Conservation (phyloP, 2,797 vertebrate genomes). For the Manis javanica region DNA sequence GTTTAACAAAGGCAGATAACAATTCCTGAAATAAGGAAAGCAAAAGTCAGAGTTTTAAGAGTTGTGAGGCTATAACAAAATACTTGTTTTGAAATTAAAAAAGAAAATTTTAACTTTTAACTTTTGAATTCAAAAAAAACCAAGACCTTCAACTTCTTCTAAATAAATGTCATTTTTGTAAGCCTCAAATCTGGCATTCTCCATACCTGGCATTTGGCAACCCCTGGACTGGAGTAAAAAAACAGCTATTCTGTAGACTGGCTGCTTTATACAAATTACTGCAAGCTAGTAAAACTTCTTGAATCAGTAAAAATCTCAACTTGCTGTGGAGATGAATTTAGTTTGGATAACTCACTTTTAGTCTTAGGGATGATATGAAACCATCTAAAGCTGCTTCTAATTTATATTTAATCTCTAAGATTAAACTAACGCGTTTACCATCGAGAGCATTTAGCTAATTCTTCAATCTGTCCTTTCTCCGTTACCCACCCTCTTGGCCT, state of each 20-base stretch:
- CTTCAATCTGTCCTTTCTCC: background rate
- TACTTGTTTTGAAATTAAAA: background rate
- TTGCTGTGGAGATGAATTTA: slow-evolving; percentile 32
- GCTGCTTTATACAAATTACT: background rate
- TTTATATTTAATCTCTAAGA: slow-evolving; percentile 36
- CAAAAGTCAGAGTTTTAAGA: slow-evolving; percentile 2
- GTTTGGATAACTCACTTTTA: slow-evolving; percentile 40
- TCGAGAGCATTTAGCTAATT: slow-evolving; percentile 41
- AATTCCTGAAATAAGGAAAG: background rate
- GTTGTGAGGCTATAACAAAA: background rate
- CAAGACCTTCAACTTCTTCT: background rate
- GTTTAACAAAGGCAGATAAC: background rate
- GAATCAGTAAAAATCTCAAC: slow-evolving; percentile 10
- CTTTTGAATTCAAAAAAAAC: slow-evolving; percentile 14
- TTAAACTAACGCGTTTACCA: slow-evolving; percentile 28
- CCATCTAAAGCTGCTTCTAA: slow-evolving; percentile 44
- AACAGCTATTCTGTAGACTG: background rate
- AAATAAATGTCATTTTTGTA: background rate
- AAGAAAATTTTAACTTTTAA: background rate
- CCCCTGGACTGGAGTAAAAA: background rate
- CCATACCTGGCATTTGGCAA: background rate
- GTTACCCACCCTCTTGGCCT: background rate
- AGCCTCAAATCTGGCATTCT: background rate
- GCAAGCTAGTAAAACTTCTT: background rate
- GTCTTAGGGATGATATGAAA: slow-evolving; percentile 22